Evolutionary conservation across 2,888 invertebrate genomes (phyloP).

Genomic region (Syritta pipiens): DNA sequence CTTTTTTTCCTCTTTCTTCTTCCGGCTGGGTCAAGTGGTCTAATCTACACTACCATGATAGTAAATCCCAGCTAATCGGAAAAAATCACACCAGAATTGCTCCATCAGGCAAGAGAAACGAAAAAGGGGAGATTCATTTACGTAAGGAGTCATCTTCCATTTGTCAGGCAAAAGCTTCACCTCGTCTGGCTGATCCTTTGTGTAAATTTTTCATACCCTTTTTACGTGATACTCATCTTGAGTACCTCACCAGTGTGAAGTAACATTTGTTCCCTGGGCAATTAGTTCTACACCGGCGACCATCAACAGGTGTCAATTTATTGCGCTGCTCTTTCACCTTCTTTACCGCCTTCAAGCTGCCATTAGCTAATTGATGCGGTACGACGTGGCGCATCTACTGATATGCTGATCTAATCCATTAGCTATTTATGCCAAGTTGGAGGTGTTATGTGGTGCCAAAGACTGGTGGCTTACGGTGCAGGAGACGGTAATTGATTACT

Average conservation of each 20-base stretch:
- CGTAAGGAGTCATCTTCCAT: neutral
- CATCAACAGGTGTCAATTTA: slow-evolving; percentile 51
- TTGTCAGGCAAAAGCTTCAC: neutral
- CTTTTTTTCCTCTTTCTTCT: no score
- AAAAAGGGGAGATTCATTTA: slow-evolving; percentile 6
- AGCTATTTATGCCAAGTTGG: neutral
- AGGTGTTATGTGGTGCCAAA: neutral
- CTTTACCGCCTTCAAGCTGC: slow-evolving; percentile 16
- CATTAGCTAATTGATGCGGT: slow-evolving; percentile 56
- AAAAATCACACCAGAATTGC: neutral
- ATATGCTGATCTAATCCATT: slow-evolving; percentile 29
- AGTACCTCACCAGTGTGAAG: neutral
- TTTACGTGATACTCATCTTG: slow-evolving; percentile 12
- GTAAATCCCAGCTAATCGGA: neutral
- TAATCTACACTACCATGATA: no score
- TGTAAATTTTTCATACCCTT: slow-evolving; percentile 12
- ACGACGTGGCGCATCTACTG: slow-evolving; percentile 10
- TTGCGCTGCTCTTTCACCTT: slow-evolving; percentile 19
- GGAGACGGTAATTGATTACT: slow-evolving; percentile 13
- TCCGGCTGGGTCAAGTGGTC: no score
- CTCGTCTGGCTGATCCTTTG: neutral
- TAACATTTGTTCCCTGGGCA: slow-evolving; percentile 13
- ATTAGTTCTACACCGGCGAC: slow-evolving; percentile 11
- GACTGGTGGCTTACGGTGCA: neutral
- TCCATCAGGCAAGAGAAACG: no score